A percentile compares a stretch with the other conserved stretches of the same genome.
Evolutionary conservation across 2,113 vertebrate genomes (phyloP).

Genomic region (Cariama cristata): DNA sequence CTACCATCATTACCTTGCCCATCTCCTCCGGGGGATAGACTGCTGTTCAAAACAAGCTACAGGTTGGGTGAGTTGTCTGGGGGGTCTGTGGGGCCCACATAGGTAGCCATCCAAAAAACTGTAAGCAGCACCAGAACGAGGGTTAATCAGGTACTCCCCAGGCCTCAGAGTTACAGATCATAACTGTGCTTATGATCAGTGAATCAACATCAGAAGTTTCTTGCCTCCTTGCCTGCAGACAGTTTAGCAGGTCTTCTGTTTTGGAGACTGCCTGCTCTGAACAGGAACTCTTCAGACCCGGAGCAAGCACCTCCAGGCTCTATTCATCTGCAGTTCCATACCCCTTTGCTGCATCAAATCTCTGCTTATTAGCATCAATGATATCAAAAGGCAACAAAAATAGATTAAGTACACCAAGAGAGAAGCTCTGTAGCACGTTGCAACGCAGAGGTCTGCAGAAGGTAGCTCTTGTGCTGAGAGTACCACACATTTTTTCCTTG

Average conservation of each 20-base stretch:
- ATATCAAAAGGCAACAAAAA: neutral
- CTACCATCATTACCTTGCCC: neutral
- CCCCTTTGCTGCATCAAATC: neutral
- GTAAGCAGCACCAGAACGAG: neutral
- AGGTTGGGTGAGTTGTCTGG: rapidly evolving
- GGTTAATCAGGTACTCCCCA: neutral
- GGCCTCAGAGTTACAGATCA: neutral
- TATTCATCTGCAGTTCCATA: rapidly evolving
- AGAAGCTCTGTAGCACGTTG: neutral
- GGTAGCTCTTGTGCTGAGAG: neutral
- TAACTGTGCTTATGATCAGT: neutral
- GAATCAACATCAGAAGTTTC: neutral
- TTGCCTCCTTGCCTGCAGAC: neutral
- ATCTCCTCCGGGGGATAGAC: neutral
- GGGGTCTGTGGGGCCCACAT: neutral
- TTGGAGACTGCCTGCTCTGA: neutral
- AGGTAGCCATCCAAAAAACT: neutral
- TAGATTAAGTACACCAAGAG: neutral
- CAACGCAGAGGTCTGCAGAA: neutral
- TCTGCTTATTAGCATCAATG: neutral
- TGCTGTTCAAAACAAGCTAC: neutral
- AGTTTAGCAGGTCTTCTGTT: neutral
- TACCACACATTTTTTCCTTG: neutral
- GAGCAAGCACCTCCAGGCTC: neutral
- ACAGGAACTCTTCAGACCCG: neutral